Base-by-base conservation (phyloP, 1,140 invertebrate species). In the Plodia interpunctella region DNA sequence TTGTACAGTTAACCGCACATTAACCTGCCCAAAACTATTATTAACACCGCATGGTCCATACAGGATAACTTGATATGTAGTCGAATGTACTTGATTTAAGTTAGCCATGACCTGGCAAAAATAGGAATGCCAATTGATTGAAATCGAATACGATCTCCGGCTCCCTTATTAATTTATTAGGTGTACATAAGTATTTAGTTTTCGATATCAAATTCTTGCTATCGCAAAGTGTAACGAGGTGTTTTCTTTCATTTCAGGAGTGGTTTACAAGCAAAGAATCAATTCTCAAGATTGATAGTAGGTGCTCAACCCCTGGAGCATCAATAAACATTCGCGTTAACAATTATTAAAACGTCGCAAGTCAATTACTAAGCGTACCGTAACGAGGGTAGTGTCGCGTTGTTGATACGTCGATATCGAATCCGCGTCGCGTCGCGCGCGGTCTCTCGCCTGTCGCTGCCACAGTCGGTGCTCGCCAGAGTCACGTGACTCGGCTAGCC, bases 401-500 rank as follows among this genome's bases (percentile, higher is more conserved):
- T 70, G 74, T 72, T 74, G 76, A 71, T 68, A 64, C 68, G 62
- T 58, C 60, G 63, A 75, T 67, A 76, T 74, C 66, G 68, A 66
- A 70, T 66, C 62, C 59, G 64, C 60, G 69, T 70, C 76, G 74
- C 74, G 70, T 67, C 66, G 70, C 68, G 72, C 76, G 79, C 73
- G 83, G 68, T 68, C 11, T 60, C 51, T 71, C 62, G 62, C 79
- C 76, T 81, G 77, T 81, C 78, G 76, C 78, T 74, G 76, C 69
- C 61, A 65, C 68, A 71, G 78, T 80, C 80, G 71, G 86, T 88
- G 84, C 86, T 86, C 72, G 83, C 86, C 81, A 74, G 83, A 86
- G 83, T 86, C 83, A 68, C 68, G 82, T 74, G 86, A 86, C 83
- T 86, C 83, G 83, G 83, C 83, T 76, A 64, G 83, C 83, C 80